Percentiles rank a stretch among this genome's conserved stretches.
These are phyloP conservation scores for Alethe diademata DNA, from an alignment of 2,113 vertebrate species.

Conservation along the genomic window DNA sequence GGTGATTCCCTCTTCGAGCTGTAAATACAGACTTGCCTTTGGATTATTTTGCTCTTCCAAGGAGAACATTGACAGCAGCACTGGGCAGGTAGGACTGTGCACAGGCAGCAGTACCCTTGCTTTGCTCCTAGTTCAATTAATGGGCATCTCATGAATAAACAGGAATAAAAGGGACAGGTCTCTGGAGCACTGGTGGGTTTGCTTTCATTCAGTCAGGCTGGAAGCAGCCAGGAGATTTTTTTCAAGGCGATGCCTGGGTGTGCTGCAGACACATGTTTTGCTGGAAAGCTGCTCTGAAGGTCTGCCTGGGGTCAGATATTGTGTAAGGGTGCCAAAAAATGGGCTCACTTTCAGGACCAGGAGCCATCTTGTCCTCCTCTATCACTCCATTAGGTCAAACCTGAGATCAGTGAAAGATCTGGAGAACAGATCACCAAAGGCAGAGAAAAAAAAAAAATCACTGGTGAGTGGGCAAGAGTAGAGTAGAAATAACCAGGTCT, in stretches of 20 bases:
- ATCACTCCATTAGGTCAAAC: background rate
- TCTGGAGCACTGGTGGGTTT: background rate
- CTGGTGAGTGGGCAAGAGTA: background rate
- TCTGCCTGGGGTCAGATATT: background rate
- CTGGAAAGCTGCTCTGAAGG: background rate
- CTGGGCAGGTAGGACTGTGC: background rate
- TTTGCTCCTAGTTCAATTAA: background rate
- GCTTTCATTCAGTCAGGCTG: accelerated
- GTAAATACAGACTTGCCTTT: background rate
- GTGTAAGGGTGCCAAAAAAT: accelerated
- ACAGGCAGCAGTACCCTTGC: background rate
- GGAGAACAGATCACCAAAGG: background rate
- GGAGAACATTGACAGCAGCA: accelerated
- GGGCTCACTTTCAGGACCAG: background rate
- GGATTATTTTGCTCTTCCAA: background rate
- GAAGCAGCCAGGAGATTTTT: background rate
- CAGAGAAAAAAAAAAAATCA: accelerated
- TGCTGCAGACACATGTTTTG: accelerated
- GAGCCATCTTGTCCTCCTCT: background rate
- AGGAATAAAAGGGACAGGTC: background rate
- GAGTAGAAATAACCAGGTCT: background rate
- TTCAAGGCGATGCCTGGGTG: background rate
- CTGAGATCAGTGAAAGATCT: background rate
- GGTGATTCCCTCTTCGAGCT: background rate
- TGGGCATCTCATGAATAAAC: accelerated